Base-by-base conservation (phyloP, 2,888 invertebrate genomes). In the Euzetes globulus region DNA sequence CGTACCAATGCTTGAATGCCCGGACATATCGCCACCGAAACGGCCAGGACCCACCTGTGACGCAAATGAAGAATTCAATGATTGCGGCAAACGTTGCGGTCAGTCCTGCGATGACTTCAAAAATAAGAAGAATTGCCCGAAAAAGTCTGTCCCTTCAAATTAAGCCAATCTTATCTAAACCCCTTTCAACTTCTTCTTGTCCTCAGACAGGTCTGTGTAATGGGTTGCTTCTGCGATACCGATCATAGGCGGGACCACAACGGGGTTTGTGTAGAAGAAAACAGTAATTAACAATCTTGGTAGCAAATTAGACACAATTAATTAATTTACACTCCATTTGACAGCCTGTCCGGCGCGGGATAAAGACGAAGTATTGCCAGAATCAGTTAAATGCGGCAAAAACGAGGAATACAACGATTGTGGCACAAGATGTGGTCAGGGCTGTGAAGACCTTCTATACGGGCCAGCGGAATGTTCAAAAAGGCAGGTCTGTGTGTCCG, bases 51-150 rank as follows among this genome's bases (percentile, higher is more conserved):
- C 63, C 17, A 37, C 11, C 3, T 68, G 68, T 41, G 41, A 41
- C 22, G 2, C 37, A 7, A 68, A 37, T 11, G 68, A 68, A 68
- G 33, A 68, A 37, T 37, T n/a, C 37, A 33, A 17, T 2, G 63
- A 68, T 17, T 68, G 68, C 41, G 68, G 68, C 22, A 17, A 45
- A 19, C 37, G 68, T 19, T 68, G 68, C 22, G 41, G 37, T 4
- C 41, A 68, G 45, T 41, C 68, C 5, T 68, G 68, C 19, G 68
- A 68, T 19, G 45, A 68, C 22, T n/a, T 22, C 63, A n/a, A 15
- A 6, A 68, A 19, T 41, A 6, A 22, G n/a, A 22, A 37, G 9
- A 45, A 68, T 4, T 68, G 68, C 19, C 41, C 68, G 13, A 22
- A 68, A 68, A 68, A 68, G 60, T 60, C 9, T 27, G 15, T 60